A percentile compares a stretch with the other conserved stretches of the same genome.
Evolutionary conservation across 2,113 vertebrate genomes (phyloP).

Genomic region (Elgaria multicarinata): DNA sequence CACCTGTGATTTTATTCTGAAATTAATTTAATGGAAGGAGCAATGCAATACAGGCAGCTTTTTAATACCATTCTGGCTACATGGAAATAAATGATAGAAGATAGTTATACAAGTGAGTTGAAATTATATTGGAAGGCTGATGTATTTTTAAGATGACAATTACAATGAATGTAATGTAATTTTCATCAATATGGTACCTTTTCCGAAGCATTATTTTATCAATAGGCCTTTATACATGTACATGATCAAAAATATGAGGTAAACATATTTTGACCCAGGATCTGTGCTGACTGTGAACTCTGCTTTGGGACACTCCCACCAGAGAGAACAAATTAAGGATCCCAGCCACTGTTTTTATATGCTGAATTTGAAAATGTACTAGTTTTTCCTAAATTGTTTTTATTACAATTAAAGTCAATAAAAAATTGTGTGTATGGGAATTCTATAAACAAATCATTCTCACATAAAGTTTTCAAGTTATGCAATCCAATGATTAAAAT

Average conservation of each 20-base stretch:
- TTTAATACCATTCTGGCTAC: slow-evolving; percentile 55
- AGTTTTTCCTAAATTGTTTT: no score
- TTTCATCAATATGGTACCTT: neutral
- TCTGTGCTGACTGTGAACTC: no score
- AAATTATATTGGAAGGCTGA: slow-evolving; percentile 70
- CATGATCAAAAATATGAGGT: neutral
- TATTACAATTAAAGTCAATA: no score
- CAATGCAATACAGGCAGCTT: slow-evolving; percentile 49
- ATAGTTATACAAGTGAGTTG: slow-evolving; percentile 1
- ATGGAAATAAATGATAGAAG: slow-evolving; percentile 58
- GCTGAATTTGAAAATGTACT: neutral
- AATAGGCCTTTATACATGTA: neutral
- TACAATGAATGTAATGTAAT: slow-evolving; percentile 13
- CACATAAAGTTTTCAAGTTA: no score
- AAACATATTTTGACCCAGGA: no score
- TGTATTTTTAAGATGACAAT: slow-evolving; percentile 48
- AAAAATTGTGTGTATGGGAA: no score
- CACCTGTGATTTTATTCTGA: slow-evolving; percentile 72
- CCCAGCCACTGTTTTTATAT: slow-evolving; percentile 31
- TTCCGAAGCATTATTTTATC: neutral
- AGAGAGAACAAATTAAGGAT: no score
- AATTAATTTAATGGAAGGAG: slow-evolving; percentile 60
- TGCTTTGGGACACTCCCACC: no score
- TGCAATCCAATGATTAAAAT: no score
- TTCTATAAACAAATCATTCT: no score